Base-by-base conservation (phyloP, 1,140 invertebrate genomes). In the Melipona quadrifasciata region DNA sequence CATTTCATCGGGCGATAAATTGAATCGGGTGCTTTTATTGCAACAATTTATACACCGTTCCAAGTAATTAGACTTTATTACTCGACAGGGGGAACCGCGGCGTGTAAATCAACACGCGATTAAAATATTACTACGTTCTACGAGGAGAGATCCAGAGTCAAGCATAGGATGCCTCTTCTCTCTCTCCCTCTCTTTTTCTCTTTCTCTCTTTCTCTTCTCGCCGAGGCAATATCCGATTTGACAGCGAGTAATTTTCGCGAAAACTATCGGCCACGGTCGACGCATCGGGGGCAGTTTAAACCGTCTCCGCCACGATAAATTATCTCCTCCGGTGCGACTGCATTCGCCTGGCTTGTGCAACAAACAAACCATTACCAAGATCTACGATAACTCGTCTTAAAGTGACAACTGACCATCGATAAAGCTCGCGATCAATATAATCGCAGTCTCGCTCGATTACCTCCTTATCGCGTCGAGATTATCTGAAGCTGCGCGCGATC, bases 51-150 rank as follows among this genome's bases (percentile, higher is more conserved):
- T 61, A 76, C 57, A 53, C 21, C 74, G 57, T 61, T 76, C 74
- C 31, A 61, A 76, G 74, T 61, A 76, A 76, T 76, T 76, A 76
- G 31, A 58, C 74, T 61, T 76, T 76, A 76, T 76, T 76, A 57
- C 55, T 39, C 57, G 74, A 57, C 19, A 39, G 55, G 57, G 39
- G 34, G 12, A 58, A 61, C 55, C 31, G 31, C 74, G 16, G 31
- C 31, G 73, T 58, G 73, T 76, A 76, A 76, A 76, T 76, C 74
- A 76, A 34, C 24, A 17, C 34, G 74, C 57, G 74, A 76, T 61
- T 76, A 76, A 76, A 76, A 76, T 76, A 61, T 76, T 76, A 76
- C 47, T 76, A 39, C 57, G 57, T 47, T 61, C 57, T 19, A 47
- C 34, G 53, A 6, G 34, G 12, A 19, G 53, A 47, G 39, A 31